These are phyloP conservation scores for Carcharodon carcharias DNA, from an alignment of 2,797 vertebrate genomes.

Conservation along the genomic window DNA sequence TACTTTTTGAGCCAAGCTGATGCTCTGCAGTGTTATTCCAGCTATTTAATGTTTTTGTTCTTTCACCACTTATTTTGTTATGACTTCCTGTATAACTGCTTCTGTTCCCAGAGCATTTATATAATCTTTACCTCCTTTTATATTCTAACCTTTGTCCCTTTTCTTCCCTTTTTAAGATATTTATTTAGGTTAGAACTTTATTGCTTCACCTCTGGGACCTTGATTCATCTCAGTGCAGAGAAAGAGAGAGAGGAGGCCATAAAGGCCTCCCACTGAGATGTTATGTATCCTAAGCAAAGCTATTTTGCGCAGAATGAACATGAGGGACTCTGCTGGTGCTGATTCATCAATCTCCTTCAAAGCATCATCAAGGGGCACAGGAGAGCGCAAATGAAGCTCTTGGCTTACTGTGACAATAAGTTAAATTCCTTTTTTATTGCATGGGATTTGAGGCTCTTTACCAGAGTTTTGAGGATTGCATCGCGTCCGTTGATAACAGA, in stretches of 20 bases:
- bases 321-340: background rate
- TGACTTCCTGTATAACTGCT: background rate
- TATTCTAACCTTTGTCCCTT: background rate
- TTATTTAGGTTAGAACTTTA: background rate
- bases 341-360: background rate
- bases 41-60: background rate
- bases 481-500: background rate
- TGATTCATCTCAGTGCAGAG: background rate
- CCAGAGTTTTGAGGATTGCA: background rate
- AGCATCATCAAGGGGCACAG: background rate
- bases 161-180: background rate
- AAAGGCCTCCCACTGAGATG: background rate
- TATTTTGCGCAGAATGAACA: background rate
- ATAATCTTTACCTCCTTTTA: background rate
- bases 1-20: background rate
- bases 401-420: background rate
- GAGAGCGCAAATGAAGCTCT: background rate
- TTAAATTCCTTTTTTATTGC: constrained; percentile 15
- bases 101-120: background rate
- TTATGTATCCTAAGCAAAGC: background rate
- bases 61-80: background rate
- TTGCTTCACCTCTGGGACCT: background rate
- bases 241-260: background rate
- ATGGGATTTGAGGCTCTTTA: background rate
- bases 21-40: background rate